Evolutionary conservation across 2,797 vertebrate species (phyloP), one percentile per base, ranked within the genome.

Genomic region (Gobio occitaniae): DNA sequence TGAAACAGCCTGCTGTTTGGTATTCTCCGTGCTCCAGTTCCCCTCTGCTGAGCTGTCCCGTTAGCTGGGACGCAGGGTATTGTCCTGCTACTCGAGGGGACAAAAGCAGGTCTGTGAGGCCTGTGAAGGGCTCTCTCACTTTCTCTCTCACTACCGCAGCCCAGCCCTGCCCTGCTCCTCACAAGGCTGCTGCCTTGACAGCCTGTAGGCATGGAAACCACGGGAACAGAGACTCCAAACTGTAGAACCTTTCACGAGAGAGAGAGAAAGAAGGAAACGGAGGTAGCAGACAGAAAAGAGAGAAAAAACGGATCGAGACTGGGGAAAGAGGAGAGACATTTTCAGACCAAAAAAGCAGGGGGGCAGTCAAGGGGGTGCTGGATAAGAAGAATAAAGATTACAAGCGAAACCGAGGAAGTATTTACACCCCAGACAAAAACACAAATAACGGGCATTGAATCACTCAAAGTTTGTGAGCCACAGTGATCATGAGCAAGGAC

Each of bases 31-130:
- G 92, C 94, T 94, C 92, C 92, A 91, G 93, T 92, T 93, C 92
- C 94, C 93, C 94, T 94, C 92, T 94, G 93, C 91, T 94, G 93
- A 94, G 95, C 92, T 94, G 93, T 87, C 90, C 94, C 94, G 94
- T 95, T 95, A 94, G 94, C 94, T 93, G 92, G 94, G 93, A 92
- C 87, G 91, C 90, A 89, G 93, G 79, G 94, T 87, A 95, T 96
- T 96, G 95, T 96, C 93, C 92, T 87, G 88, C 91, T 89, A 88
- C 84, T 90, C 90, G 90, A 63, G 86, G 92, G 94, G 93, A 96
- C 95, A 96, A 96, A 96, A 92, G 94, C 94, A 89, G 90, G 92
- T 90, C 94, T 94, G 93, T 94, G 94, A 94, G 94, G 92, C 93
- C 93, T 92, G 90, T 93, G 92, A 91, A 93, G 92, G 89, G 89